phyloP scores from a whole-genome alignment of 2,113 vertebrate species.

The Tilapia sparmanii region DNA sequence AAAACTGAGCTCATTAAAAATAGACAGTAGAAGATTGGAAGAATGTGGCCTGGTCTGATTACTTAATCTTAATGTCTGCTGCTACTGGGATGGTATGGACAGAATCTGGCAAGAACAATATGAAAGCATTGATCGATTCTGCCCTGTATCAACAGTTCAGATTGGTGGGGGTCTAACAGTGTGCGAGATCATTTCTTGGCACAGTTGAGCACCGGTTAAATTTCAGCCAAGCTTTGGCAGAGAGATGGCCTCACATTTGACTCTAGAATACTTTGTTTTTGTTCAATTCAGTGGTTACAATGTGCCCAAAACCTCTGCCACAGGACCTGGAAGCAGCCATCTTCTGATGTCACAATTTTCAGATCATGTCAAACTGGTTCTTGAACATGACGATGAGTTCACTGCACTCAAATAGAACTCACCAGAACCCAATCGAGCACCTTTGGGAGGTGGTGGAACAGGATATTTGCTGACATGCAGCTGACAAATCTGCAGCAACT shows the following conservation, averaged over 20 bases:
- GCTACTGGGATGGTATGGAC: not conserved
- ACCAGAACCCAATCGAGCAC: not conserved
- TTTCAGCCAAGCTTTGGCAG: not conserved
- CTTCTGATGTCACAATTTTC: fast-evolving
- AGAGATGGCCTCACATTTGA: not conserved
- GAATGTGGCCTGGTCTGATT: fast-evolving
- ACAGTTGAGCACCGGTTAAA: not conserved
- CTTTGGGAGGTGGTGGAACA: fast-evolving
- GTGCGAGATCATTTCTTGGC: fast-evolving
- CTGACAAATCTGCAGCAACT: not conserved
- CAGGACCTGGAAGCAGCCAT: not conserved
- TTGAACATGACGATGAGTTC: not conserved
- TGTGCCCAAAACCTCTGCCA: not conserved
- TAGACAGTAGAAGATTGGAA: not conserved
- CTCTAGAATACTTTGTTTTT: not conserved
- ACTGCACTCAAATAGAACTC: not conserved
- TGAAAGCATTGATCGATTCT: fast-evolving
- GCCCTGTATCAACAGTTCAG: not conserved
- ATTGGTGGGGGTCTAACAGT: not conserved
- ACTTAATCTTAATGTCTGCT: not conserved
- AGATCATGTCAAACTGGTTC: not conserved
- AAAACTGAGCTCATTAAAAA: not conserved
- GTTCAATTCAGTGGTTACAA: fast-evolving
- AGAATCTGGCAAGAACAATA: not conserved
- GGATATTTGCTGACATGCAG: not conserved